Evolutionary conservation across 1,140 invertebrate genomes (phyloP), one percentile per base, ranked within the genome.

Genomic region (Drosophila arizonae): DNA sequence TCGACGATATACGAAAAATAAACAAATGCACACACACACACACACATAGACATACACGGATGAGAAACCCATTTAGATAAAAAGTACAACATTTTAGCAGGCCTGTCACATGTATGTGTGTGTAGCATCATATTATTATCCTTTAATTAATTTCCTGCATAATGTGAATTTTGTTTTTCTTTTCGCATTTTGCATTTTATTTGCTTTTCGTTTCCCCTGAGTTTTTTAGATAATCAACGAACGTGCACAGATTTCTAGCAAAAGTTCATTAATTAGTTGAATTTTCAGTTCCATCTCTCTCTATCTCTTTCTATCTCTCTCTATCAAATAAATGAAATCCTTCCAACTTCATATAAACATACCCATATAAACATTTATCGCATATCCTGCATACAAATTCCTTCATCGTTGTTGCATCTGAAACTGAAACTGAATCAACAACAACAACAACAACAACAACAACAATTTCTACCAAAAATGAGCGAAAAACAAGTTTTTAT

Each of bases 91-190:
- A 85, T 76, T 87, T 81, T 78, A 76, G 62, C 67, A 63, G 72
- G 63, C 71, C 78, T 81, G 67, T 81, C 82, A 78, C 46, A 65
- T 51, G 69, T 74, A 72, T 30, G 28, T 33, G 33, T 39, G 43
- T 17, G 55, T 77, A 62, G 62, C 81, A 81, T 85, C 86, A 85
- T 85, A 81, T 85, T 85, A 85, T 85, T 85, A 87, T 85, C 66
- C 82, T 85, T 87, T 85, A 85, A 85, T 85, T 85, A 85, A 85
- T 85, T 85, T 85, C 64, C 82, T 70, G 70, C 82, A 86, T 80
- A 85, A 72, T 81, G 77, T 86, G 54, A 72, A 68, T 72, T 67
- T 21, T 50, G 48, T 24, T 21, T 65, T 56, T 24, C 30, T 45
- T 45, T 57, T 39, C 21, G 8, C 3, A 0, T 21, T 61, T 78